Base-by-base conservation (phyloP, 2,113 vertebrate species). In the Bagarius yarrelli region DNA sequence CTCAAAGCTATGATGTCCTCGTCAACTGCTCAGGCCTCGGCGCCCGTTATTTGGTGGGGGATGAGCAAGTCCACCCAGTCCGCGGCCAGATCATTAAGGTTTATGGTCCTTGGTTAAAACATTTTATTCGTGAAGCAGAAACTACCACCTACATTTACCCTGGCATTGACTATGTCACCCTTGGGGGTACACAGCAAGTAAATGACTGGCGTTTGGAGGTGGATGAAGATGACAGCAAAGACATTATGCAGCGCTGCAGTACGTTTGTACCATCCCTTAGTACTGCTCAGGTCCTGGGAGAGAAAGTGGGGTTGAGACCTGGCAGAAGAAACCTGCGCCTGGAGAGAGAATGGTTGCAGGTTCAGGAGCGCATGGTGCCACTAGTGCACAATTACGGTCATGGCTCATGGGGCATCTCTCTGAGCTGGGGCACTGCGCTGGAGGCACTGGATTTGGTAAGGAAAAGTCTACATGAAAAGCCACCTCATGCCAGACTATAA, bases 341-440 rank as follows among this genome's bases (percentile, higher is more conserved):
- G 81, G 93, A 96, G 90, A 93, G 67, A 82, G 95, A 96, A 83
- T 8, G 88, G 77, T 80, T 95, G 56, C 76, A 69, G 59, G 79
- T 83, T 27, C 86, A 71, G 16, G 90, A 82, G 4, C 67, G 61
- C 23, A 84, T 53, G 5, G 91, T 98, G 18, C 89, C 23, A 0
- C 90, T 99, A 76, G 93, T 99, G 11, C 97, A 99, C 85, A 95
- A 98, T 90, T 99, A 99, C 0, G 98, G 98, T 16, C 98, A 98
- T 0, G 94, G 94, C 0, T 85, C 91, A 1, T 94, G 92, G 66
- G 98, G 98, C 0, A 89, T 98, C 79, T 93, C 92, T 0, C 66
- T 96, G 40, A 95, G 96, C 88, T 94, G 94, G 92, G 98, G 97
- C 3, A 95, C 93, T 0, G 96, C 95, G 8, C 84, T 93, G 27